Evolutionary conservation across 1,140 invertebrate genomes (phyloP), one percentile per base, ranked within the genome.

Genomic region (Campoletis sonorensis): DNA sequence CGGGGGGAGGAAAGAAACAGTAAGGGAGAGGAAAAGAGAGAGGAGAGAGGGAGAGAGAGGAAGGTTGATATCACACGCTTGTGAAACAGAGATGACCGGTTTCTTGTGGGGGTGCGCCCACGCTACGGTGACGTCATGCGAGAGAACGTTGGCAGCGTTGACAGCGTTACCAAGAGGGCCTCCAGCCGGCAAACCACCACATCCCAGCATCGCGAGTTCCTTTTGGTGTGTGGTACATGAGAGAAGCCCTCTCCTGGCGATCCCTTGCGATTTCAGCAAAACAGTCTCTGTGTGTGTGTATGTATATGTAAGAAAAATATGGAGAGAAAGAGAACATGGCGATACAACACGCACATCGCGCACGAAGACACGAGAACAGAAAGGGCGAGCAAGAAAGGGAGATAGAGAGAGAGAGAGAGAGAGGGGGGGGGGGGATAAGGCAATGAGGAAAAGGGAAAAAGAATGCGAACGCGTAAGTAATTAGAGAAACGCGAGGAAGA

Each of bases 21-120:
- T 2, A 21, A 58, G 54, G 23, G 18, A 37, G 61, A 67, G 26
- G 54, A 37, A 54, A 49, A 75, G 71, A 26, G 37, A 73, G 30
- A 49, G 37, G 37, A 37, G n/a, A n/a, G 11, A 1, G 1, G 8
- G 72, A 54, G 72, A 75, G 40, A 54, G 72, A 70, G 67, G 30
- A 70, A 70, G 16, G 26, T 70, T 70, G 33, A 45, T 40, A 78
- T 61, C 51, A 30, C 49, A 78, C 49, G 27, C 76, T 30, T 67
- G 76, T 33, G 45, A 71, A 79, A 71, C 64, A 79, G 68, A 72
- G 78, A 82, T 23, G 45, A 30, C 54, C 13, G 58, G 23, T 37
- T 82, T 73, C 45, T 30, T 78, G 81, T 79, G 81, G 76, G 80
- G 81, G 81, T 82, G 81, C 81, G 76, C 81, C 81, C 81, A 82